A percentile compares a stretch with the other conserved stretches of the same genome.
phyloP scores from a whole-genome alignment of 2,888 invertebrate species.

The Apotomis turbidana region DNA sequence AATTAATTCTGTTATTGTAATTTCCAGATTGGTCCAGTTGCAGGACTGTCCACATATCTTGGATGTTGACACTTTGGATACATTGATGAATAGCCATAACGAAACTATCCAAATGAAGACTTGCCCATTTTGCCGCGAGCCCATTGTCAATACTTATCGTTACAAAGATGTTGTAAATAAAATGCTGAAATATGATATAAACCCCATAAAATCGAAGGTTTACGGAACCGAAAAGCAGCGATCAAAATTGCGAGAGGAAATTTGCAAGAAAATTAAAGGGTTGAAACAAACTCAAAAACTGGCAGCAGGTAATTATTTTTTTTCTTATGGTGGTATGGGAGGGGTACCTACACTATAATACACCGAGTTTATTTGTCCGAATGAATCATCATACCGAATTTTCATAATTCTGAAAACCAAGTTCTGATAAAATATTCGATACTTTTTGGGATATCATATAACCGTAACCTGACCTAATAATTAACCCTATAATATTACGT shows the following conservation, averaged over 20 bases:
- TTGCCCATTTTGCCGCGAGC: conserved; percentile 85
- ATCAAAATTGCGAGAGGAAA: not conserved
- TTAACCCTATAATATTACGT: too few species aligned
- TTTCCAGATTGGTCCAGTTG: conserved; percentile 78
- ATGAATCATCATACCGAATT: too few species aligned
- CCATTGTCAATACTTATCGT: conserved; percentile 82
- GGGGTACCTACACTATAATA: too few species aligned
- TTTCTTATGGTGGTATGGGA: too few species aligned
- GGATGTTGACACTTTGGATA: conserved; percentile 75
- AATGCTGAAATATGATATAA: conserved; percentile 69
- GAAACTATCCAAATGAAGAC: conserved; percentile 61
- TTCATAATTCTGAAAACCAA: too few species aligned
- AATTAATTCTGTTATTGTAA: not conserved
- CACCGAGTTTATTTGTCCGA: too few species aligned
- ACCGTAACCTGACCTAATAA: too few species aligned
- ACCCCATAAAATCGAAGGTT: conserved; percentile 67
- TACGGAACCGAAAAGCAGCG: conserved; percentile 65
- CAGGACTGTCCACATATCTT: conserved; percentile 80
- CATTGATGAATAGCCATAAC: conserved; percentile 63
- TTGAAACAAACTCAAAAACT: conserved; percentile 34
- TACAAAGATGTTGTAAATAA: conserved; percentile 81
- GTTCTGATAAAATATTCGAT: too few species aligned
- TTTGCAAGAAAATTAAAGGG: conserved; percentile 48
- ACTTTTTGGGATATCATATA: too few species aligned
- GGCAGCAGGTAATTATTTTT: too few species aligned